Percentiles rank a stretch among this genome's conserved stretches.
These are phyloP conservation scores for Tetrax tetrax DNA, from an alignment of 2,113 vertebrate genomes.

Conservation along the genomic window DNA sequence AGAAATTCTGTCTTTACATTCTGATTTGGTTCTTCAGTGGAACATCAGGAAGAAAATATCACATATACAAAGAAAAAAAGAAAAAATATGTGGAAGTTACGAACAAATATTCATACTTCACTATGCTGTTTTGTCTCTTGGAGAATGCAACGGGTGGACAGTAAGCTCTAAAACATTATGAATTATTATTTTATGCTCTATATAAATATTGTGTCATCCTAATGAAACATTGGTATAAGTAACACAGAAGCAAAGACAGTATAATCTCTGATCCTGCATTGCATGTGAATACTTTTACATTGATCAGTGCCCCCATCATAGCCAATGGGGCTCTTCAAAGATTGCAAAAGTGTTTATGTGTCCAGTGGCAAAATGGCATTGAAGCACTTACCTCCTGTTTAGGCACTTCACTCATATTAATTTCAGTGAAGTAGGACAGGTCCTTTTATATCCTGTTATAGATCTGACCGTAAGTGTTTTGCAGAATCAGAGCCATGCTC, in stretches of 20 bases:
- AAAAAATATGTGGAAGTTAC: not conserved
- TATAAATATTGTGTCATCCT: constrained; percentile 1
- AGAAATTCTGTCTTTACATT: constrained; percentile 19
- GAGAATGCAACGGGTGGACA: not conserved
- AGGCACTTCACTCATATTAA: not conserved
- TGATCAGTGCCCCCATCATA: not conserved
- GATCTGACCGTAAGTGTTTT: not conserved
- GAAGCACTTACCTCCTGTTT: not conserved
- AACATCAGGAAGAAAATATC: not conserved
- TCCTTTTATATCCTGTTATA: not conserved
- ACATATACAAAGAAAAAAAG: not conserved
- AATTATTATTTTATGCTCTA: constrained; percentile 35
- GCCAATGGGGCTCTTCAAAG: not conserved
- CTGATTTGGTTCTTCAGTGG: not conserved
- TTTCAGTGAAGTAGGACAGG: not conserved
- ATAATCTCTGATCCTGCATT: not conserved
- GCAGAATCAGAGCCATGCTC: not conserved
- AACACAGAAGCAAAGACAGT: not conserved
- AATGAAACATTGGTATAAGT: not conserved
- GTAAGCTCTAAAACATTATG: constrained; percentile 2
- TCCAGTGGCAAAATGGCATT: not conserved
- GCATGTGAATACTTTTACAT: not conserved
- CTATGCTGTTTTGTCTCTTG: not conserved
- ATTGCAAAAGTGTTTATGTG: not conserved
- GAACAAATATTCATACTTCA: constrained; percentile 13